phyloP scores from a whole-genome alignment of 2,113 vertebrate species.

The Harpagus bidentatus region DNA sequence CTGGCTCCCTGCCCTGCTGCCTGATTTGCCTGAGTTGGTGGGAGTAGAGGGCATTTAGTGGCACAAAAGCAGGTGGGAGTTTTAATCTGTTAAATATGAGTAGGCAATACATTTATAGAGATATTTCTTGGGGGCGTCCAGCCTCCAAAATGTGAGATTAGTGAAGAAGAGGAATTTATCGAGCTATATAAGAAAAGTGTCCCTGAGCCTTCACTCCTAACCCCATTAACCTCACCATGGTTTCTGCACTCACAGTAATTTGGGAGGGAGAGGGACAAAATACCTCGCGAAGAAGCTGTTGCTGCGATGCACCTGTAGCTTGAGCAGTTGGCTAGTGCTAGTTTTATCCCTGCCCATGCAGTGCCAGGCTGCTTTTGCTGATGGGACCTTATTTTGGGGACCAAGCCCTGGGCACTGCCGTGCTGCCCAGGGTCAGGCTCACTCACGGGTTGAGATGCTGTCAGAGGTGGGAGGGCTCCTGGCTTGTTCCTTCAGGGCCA shows the following conservation, averaged over 20 bases:
- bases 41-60: not conserved
- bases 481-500: constrained; percentile 91
- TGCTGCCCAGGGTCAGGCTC: not conserved
- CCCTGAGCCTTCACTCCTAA: not conserved
- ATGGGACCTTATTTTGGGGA: not conserved
- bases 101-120: not conserved
- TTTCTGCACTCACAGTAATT: not conserved
- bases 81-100: not conserved
- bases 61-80: not conserved
- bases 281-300: not conserved
- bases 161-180: not conserved
- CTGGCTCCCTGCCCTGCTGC: not conserved
- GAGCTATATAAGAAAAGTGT: not conserved
- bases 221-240: not conserved
- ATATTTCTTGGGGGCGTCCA: not conserved
- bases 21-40: not conserved
- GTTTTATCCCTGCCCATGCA: not conserved
- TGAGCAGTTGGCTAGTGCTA: not conserved
- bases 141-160: not conserved
- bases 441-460: constrained; percentile 88
- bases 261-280: not conserved
- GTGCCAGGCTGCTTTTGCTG: not conserved
- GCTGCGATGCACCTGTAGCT: not conserved
- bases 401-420: not conserved
- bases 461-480: constrained; percentile 87